Conservation (phyloP, 2,888 invertebrate genomes). For the Homarus gammarus region DNA sequence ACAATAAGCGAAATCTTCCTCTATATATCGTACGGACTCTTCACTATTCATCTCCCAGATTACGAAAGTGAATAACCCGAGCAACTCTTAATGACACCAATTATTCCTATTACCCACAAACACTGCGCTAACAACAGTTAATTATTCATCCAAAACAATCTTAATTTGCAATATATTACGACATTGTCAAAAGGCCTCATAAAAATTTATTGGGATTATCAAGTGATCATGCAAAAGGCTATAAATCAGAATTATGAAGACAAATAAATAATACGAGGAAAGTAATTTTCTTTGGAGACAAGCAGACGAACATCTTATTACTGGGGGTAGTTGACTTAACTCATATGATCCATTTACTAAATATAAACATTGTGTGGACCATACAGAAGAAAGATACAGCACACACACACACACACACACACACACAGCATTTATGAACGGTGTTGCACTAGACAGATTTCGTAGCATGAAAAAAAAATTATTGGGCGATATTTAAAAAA, state of each 20-base stretch:
- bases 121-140: not conserved
- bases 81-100: not conserved
- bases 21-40: no score
- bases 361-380: slow-evolving; percentile 10
- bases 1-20: no score
- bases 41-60: not conserved
- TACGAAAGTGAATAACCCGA: not conserved
- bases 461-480: slow-evolving; percentile 14
- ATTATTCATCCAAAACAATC: not conserved
- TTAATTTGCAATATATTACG: not conserved
- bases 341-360: no score
- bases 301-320: not conserved
- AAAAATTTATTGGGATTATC: not conserved
- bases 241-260: not conserved
- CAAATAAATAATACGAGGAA: not conserved
- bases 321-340: no score
- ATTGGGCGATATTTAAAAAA: slow-evolving; percentile 6
- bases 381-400: not conserved
- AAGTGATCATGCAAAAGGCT: not conserved
- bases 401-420: slow-evolving; percentile 13
- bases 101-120: not conserved
- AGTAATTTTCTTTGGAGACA: not conserved
- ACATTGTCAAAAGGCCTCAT: not conserved
- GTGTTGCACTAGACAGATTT: no score
- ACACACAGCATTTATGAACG: no score